A percentile compares a stretch with the other conserved stretches of the same genome.
Evolutionary conservation across 2,113 vertebrate genomes (phyloP).

Genomic region (Dinomys branickii): DNA sequence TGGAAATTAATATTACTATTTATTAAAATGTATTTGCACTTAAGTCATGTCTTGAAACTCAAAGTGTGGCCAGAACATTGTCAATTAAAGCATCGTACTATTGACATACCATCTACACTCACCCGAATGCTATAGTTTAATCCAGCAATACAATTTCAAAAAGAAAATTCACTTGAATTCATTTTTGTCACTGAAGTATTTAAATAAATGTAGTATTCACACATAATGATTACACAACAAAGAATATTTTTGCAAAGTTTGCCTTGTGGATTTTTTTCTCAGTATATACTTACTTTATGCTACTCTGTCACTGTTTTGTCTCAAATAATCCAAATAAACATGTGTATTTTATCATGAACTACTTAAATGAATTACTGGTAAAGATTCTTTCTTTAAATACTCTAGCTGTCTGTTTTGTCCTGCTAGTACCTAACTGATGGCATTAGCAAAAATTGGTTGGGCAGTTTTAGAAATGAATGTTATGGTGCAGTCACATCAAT

Average conservation of each 20-base stretch:
- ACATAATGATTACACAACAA: neutral
- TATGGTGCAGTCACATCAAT: neutral
- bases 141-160: neutral
- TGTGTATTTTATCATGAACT: neutral
- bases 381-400: neutral
- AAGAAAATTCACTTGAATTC: neutral
- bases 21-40: slow-evolving; percentile 33
- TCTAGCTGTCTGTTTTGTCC: neutral
- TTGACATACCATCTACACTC: neutral
- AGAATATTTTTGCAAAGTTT: neutral
- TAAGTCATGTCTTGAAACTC: neutral
- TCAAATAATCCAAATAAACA: slow-evolving; percentile 7
- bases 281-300: neutral
- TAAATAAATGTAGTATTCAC: neutral
- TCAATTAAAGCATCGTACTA: neutral
- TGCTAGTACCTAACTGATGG: neutral
- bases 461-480: slow-evolving; percentile 46
- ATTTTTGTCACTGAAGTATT: neutral
- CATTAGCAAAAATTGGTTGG: neutral
- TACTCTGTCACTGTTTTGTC: neutral
- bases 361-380: slow-evolving; percentile 48
- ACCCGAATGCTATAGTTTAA: neutral
- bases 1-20: slow-evolving; percentile 31
- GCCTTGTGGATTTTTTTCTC: neutral
- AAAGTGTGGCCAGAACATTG: neutral